Evolutionary conservation across 1,140 invertebrate genomes (phyloP).

Genomic region (Gryllus bimaculatus): DNA sequence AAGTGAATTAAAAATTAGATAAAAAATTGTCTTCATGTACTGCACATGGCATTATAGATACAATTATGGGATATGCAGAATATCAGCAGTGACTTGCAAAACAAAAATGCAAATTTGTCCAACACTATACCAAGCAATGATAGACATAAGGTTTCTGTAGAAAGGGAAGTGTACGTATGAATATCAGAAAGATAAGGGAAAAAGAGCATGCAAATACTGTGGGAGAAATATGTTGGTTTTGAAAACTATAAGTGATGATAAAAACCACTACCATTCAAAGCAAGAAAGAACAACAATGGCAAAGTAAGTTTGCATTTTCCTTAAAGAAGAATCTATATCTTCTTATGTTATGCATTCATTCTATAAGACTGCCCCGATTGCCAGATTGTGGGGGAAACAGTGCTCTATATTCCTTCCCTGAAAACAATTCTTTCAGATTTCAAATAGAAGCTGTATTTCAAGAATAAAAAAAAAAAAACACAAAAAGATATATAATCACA

Average conservation of each 20-base stretch:
- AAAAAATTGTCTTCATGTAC: not conserved
- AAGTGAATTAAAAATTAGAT: too few species aligned
- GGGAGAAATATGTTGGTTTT: not conserved
- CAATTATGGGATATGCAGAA: not conserved
- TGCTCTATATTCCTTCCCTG: not conserved
- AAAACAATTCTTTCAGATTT: not conserved
- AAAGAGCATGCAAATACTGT: not conserved
- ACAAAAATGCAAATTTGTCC: not conserved
- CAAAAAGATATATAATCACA: not conserved
- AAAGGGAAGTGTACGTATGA: not conserved
- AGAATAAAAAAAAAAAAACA: not conserved
- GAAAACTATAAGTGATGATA: not conserved
- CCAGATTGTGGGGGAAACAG: not conserved
- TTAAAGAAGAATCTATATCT: not conserved
- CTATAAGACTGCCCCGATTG: not conserved
- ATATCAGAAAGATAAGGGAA: not conserved
- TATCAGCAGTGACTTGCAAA: not conserved
- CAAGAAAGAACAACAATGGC: not conserved
- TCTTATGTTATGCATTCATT: not conserved
- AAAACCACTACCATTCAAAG: not conserved
- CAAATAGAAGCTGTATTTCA: not conserved
- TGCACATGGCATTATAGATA: not conserved
- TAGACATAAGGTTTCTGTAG: not conserved
- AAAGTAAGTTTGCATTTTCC: not conserved
- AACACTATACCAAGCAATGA: not conserved